Conservation (phyloP, 2,113 vertebrate species). For the Ptyas mucosa region DNA sequence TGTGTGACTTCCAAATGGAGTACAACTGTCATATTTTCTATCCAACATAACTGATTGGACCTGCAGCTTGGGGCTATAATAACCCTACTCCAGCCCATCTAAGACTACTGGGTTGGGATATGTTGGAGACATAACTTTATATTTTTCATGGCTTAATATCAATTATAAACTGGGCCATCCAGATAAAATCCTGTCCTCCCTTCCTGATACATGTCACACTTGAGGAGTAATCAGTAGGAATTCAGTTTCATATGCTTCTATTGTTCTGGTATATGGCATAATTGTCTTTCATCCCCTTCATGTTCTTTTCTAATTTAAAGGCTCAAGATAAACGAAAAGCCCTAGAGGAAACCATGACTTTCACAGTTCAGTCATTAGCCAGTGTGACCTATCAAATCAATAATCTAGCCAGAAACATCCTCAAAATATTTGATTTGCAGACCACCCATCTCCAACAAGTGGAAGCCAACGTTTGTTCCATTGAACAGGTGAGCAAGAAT, state of each 20-base stretch:
- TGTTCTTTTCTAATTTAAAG: slow-evolving; percentile 55
- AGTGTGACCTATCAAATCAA: slow-evolving; percentile 86
- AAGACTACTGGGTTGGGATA: neutral
- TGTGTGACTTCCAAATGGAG: neutral
- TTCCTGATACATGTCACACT: neutral
- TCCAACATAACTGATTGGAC: neutral
- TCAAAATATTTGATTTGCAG: slow-evolving; percentile 82
- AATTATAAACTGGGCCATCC: neutral
- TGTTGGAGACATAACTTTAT: neutral
- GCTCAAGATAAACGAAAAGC: slow-evolving; percentile 75
- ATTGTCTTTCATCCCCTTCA: neutral
- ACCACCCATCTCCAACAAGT: slow-evolving; percentile 70
- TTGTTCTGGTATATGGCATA: neutral
- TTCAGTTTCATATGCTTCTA: neutral
- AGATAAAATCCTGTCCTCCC: neutral
- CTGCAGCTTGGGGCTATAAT: neutral
- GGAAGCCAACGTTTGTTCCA: slow-evolving; percentile 73
- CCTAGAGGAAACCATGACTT: slow-evolving; percentile 83
- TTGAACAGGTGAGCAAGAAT: slow-evolving; percentile 74
- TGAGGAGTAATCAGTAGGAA: neutral
- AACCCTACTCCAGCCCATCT: neutral
- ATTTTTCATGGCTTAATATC: neutral
- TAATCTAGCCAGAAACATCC: slow-evolving; percentile 74
- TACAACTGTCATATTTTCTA: neutral
- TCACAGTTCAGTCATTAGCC: slow-evolving; percentile 85